Evolutionary conservation across 2,797 vertebrate species (phyloP).

Genomic region (Holocentrus rufus): DNA sequence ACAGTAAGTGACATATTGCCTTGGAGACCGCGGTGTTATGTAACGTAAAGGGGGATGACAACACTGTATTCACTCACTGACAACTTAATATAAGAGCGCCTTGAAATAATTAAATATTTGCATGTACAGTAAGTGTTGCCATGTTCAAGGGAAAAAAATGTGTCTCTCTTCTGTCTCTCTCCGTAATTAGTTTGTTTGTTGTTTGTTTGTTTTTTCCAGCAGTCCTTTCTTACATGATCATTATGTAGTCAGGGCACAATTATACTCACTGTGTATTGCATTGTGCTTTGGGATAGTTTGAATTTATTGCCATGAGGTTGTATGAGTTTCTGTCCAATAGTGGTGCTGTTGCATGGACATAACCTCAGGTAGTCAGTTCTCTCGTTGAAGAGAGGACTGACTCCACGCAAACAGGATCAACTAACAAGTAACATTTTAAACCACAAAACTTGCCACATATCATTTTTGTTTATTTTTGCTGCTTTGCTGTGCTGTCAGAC

Average conservation of each 20-base stretch:
- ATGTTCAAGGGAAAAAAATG: neutral
- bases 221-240: neutral
- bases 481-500: no score
- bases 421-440: no score
- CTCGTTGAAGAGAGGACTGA: no score
- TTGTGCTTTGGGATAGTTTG: no score
- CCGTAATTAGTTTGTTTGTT: neutral
- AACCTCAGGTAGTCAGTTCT: no score
- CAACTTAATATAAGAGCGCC: conserved; percentile 2
- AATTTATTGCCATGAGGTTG: no score
- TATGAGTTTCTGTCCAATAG: no score
- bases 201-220: neutral
- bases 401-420: no score
- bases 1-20: conserved; percentile 24
- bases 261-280: no score
- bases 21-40: conserved; percentile 22
- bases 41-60: conserved; percentile 41
- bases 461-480: no score
- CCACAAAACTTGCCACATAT: no score
- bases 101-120: neutral
- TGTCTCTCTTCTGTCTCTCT: neutral
- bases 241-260: conserved; percentile 9
- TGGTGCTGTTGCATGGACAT: no score
- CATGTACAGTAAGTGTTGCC: neutral
- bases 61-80: neutral